Conservation (phyloP, 1,140 invertebrate genomes). For the Antheraea mylitta region DNA sequence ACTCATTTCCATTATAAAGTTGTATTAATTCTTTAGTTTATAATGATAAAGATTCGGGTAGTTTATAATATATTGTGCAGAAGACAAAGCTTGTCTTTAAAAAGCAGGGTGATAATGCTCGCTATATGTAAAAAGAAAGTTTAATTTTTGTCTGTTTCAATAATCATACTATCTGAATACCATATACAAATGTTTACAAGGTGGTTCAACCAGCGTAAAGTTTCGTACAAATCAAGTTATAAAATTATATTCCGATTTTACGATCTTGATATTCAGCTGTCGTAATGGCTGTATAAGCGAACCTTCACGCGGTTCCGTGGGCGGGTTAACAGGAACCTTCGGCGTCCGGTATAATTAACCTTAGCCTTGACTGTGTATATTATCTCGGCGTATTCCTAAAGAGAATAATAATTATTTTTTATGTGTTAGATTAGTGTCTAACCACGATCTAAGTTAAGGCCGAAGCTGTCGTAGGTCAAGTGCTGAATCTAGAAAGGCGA, state of each 20-base stretch:
- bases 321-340: slow-evolving; percentile 1
- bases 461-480: too few species aligned
- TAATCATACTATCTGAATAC: background rate
- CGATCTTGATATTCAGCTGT: background rate
- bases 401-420: background rate
- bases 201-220: background rate
- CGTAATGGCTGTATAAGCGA: background rate
- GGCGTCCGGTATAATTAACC: background rate
- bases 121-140: too few species aligned
- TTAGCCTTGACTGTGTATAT: background rate
- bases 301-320: background rate
- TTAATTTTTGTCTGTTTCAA: too few species aligned
- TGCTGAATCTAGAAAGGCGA: too few species aligned
- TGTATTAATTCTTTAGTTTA: too few species aligned
- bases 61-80: too few species aligned
- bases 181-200: background rate
- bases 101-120: too few species aligned
- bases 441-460: background rate
- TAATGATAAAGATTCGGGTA: too few species aligned
- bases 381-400: background rate
- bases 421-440: background rate
- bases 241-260: slow-evolving; percentile 2
- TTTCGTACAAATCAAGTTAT: background rate
- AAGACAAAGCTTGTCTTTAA: too few species aligned
- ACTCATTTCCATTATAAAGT: too few species aligned